Evolutionary conservation across 1,140 invertebrate species (phyloP).

Genomic region (Bilobella aurantiaca): DNA sequence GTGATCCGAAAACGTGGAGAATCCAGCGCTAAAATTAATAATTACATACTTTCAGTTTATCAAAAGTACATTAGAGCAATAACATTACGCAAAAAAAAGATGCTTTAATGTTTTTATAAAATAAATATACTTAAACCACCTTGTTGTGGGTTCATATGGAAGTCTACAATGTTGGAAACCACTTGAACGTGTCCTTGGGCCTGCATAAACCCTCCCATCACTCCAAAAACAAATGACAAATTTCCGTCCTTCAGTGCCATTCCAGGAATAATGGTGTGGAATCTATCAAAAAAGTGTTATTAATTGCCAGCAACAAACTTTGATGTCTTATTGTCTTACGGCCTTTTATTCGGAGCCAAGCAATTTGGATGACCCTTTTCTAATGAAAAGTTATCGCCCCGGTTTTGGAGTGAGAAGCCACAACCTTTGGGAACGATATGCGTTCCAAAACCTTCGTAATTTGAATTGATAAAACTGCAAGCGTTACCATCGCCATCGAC

Average conservation of each 20-base stretch:
- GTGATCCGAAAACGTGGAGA: conserved; percentile 40
- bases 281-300: conserved; percentile 7
- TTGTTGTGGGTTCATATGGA: conserved; percentile 42
- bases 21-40: conserved; percentile 37
- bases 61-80: no score
- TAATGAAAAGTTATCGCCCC: conserved; percentile 31
- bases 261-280: conserved; percentile 42
- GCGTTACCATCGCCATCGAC: conserved; percentile 41
- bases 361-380: conserved; percentile 21
- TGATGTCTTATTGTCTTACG: conserved; percentile 14
- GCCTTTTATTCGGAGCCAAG: conserved; percentile 29
- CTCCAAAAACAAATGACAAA: conserved; percentile 29
- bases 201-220: conserved; percentile 41
- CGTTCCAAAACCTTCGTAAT: conserved; percentile 42
- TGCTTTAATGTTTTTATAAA: no score
- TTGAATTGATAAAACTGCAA: conserved; percentile 41
- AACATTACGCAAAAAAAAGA: no score
- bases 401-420: conserved; percentile 41
- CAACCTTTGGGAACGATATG: conserved; percentile 42
- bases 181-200: conserved; percentile 43
- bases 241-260: conserved; percentile 31
- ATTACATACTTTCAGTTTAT: no score
- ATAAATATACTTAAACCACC: conserved; percentile 15
- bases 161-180: conserved; percentile 42
- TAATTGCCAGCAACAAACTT: not conserved